Evolutionary conservation across 2,888 invertebrate species (phyloP).

Genomic region (Caenorhabditis sp.): DNA sequence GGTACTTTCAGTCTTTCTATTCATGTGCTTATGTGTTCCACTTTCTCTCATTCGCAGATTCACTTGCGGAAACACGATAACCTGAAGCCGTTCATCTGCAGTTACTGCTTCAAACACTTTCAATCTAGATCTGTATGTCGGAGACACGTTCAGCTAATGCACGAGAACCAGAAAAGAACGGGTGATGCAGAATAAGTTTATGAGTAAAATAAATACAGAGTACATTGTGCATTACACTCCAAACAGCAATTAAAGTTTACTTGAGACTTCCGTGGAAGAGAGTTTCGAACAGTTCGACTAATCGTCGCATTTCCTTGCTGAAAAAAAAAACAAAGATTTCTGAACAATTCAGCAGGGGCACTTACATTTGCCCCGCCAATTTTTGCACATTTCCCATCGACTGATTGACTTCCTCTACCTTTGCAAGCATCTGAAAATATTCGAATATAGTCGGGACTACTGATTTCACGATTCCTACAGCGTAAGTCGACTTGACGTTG

Average conservation of each 20-base stretch:
- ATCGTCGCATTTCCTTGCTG: slow-evolving; percentile 73
- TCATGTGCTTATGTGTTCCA: no score
- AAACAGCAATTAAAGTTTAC: slow-evolving; percentile 1
- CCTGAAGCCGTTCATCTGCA: slow-evolving; percentile 59
- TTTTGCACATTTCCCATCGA: slow-evolving; percentile 71
- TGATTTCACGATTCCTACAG: slow-evolving; percentile 48
- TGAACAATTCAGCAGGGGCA: neutral
- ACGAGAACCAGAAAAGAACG: slow-evolving; percentile 12
- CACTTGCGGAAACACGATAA: slow-evolving; percentile 53
- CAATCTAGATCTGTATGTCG: slow-evolving; percentile 55
- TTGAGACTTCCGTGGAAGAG: slow-evolving; percentile 64
- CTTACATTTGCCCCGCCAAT: slow-evolving; percentile 72
- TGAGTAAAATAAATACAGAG: neutral
- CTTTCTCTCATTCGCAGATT: no score
- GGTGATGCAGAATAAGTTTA: no score
- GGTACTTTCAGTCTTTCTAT: slow-evolving; percentile 25
- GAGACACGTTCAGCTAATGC: slow-evolving; percentile 43
- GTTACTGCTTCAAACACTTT: slow-evolving; percentile 52
- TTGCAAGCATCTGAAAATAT: slow-evolving; percentile 73
- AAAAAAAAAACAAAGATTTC: slow-evolving; percentile 17
- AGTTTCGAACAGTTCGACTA: slow-evolving; percentile 75
- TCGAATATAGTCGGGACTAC: neutral
- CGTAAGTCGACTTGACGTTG: slow-evolving; percentile 73
- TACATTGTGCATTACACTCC: neutral
- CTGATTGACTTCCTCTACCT: slow-evolving; percentile 75